phyloP scores from a whole-genome alignment of 2,113 vertebrate species.

The Melierax canorus region DNA sequence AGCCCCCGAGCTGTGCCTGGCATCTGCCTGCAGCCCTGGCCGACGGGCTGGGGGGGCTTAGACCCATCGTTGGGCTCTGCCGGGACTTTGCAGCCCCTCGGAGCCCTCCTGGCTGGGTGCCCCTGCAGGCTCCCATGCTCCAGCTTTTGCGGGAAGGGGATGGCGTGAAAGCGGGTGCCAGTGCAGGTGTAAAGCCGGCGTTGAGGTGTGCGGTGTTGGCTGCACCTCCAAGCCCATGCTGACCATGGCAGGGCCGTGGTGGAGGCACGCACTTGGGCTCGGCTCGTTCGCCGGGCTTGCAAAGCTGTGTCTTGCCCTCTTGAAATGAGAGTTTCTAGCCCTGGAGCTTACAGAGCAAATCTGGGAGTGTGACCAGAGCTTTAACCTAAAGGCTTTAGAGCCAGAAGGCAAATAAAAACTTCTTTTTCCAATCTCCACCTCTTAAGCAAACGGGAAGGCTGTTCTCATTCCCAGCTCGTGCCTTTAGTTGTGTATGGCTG shows the following conservation, averaged over 20 bases:
- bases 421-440: not conserved
- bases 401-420: not conserved
- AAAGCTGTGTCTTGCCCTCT: not conserved
- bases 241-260: fast-evolving
- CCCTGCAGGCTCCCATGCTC: fast-evolving
- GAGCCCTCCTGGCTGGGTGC: not conserved
- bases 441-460: not conserved
- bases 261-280: fast-evolving
- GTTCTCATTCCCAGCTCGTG: not conserved
- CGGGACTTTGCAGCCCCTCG: fast-evolving
- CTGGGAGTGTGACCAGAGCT: not conserved
- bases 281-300: fast-evolving
- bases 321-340: not conserved
- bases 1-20: not conserved
- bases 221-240: not conserved
- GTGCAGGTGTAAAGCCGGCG: fast-evolving
- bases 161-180: fast-evolving
- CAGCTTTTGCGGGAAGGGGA: not conserved
- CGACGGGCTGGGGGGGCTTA: fast-evolving
- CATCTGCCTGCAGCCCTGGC: not conserved
- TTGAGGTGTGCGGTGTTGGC: not conserved
- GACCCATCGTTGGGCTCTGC: not conserved
- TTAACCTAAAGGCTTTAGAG: not conserved
- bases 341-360: not conserved
- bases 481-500: not conserved